These are phyloP conservation scores for Serrognathus titanus DNA, from an alignment of 2,888 invertebrate genomes.

Conservation along the genomic window DNA sequence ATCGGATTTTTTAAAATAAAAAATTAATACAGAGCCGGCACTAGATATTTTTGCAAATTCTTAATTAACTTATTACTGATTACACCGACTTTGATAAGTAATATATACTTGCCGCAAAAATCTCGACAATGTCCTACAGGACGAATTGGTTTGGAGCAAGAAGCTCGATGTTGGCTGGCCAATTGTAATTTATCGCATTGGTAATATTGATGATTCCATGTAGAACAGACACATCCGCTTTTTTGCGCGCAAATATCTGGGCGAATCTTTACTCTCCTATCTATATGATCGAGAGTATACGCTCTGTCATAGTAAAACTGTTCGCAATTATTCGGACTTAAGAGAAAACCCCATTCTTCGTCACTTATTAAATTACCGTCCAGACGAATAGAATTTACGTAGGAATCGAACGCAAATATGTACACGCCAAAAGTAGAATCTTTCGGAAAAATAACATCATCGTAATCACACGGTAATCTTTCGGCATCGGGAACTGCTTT, in stretches of 20 bases:
- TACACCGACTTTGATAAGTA: no score
- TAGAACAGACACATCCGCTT: neutral
- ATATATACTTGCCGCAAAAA: constrained; percentile 27
- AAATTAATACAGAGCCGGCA: neutral
- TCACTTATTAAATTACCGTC: neutral
- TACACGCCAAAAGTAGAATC: constrained; percentile 12
- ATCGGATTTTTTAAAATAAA: constrained; percentile 4
- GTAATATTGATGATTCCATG: no score
- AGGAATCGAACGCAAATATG: neutral
- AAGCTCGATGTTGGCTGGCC: no score
- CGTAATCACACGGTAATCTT: constrained; percentile 14
- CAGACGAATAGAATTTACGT: neutral
- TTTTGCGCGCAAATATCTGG: neutral
- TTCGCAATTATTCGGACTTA: no score
- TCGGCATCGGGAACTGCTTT: constrained; percentile 16
- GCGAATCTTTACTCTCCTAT: neutral
- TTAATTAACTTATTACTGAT: no score
- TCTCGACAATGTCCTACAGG: constrained; percentile 27
- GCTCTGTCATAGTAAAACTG: no score
- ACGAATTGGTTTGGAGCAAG: constrained; percentile 19
- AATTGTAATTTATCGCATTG: no score
- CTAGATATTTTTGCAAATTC: neutral
- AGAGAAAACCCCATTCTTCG: neutral
- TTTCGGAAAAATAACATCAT: constrained; percentile 17
- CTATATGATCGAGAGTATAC: no score